Evolutionary conservation across 2,888 invertebrate species (phyloP).

Genomic region (Cataglyphis livida): DNA sequence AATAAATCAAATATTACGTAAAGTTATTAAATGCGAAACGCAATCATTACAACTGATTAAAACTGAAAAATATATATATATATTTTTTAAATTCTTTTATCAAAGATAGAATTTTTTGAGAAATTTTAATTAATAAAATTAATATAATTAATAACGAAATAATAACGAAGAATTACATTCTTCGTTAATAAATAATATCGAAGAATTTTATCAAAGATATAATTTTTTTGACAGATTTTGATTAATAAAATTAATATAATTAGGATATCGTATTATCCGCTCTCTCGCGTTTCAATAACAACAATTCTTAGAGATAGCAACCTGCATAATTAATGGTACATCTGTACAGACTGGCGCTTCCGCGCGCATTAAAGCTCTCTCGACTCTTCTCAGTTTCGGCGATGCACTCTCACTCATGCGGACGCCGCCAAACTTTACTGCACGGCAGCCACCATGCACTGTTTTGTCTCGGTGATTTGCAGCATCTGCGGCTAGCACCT

Average conservation of each 20-base stretch:
- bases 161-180: no score
- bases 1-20: background rate
- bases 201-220: no score
- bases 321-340: constrained; percentile 22
- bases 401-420: constrained; percentile 37
- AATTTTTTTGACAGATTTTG: background rate
- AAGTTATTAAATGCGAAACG: background rate
- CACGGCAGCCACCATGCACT: constrained; percentile 73
- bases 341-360: constrained; percentile 36
- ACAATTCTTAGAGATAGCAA: constrained; percentile 16
- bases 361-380: constrained; percentile 43
- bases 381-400: constrained; percentile 30
- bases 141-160: no score
- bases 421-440: constrained; percentile 77
- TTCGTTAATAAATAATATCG: no score
- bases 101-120: background rate
- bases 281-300: background rate
- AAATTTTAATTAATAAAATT: background rate
- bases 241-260: background rate
- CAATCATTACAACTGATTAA: no score
- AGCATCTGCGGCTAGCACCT: constrained; percentile 83
- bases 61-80: background rate
- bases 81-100: background rate
- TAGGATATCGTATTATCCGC: background rate
- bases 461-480: constrained; percentile 85